Percentiles rank a stretch among this genome's conserved stretches.
Evolutionary conservation across 2,113 vertebrate species (phyloP).

Genomic region (Pachypanchax playfairii): DNA sequence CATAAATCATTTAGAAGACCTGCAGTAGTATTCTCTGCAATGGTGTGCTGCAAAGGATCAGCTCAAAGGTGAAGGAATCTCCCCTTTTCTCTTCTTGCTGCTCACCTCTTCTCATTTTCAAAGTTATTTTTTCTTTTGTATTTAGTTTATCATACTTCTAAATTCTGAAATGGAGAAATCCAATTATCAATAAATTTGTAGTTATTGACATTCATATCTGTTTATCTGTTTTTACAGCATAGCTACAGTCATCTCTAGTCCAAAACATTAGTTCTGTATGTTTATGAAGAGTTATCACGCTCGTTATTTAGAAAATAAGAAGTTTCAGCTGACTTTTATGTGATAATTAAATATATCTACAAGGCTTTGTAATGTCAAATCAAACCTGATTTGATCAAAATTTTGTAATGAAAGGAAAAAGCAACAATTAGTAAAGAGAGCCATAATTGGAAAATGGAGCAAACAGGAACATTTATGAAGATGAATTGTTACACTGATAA

Average conservation of each 20-base stretch:
- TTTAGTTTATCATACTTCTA: background rate
- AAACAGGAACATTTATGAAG: background rate
- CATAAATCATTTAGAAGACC: slow-evolving; percentile 60
- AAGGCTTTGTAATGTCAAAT: background rate
- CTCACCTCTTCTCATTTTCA: background rate
- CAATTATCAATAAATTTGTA: too few species aligned
- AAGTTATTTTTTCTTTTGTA: background rate
- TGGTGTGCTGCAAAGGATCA: slow-evolving; percentile 35
- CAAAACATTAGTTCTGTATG: background rate
- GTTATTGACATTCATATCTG: too few species aligned
- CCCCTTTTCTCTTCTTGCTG: slow-evolving; percentile 10
- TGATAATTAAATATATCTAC: background rate
- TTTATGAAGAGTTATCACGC: background rate
- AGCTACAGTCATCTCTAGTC: background rate
- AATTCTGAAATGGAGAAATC: background rate
- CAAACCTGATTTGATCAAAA: background rate
- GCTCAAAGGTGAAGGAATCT: slow-evolving; percentile 14
- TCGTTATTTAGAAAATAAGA: slow-evolving; percentile 1
- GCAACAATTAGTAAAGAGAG: background rate
- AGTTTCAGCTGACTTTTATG: background rate
- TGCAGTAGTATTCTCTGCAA: slow-evolving; percentile 33
- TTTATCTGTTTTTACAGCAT: too few species aligned
- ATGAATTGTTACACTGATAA: background rate
- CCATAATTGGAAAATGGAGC: background rate
- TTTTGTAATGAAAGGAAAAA: background rate